A percentile compares a stretch with the other conserved stretches of the same genome.
Evolutionary conservation across 2,888 invertebrate genomes (phyloP).

Genomic region (Itoplectis maculator): DNA sequence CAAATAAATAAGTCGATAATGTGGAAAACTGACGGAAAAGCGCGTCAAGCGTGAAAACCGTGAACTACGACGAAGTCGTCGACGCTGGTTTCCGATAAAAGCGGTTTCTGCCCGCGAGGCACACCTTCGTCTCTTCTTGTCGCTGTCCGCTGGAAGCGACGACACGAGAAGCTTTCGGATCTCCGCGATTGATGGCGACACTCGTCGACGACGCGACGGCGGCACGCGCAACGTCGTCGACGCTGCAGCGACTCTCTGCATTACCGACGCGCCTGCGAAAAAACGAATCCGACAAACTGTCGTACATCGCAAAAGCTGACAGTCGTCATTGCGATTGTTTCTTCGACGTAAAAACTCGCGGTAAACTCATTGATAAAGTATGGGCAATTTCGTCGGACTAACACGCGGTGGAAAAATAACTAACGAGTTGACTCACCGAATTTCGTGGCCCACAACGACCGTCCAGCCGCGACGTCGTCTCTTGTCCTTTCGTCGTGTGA

Average conservation of each 20-base stretch:
- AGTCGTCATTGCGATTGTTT: not conserved
- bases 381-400: no score
- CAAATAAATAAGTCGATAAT: constrained; percentile 2
- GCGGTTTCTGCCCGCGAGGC: constrained; percentile 20
- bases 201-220: constrained; percentile 50
- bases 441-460: constrained; percentile 90
- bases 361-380: not conserved
- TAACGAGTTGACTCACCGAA: constrained; percentile 86
- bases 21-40: not conserved
- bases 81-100: constrained; percentile 46
- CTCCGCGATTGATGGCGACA: constrained; percentile 67
- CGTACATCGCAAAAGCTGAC: not conserved
- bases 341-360: not conserved
- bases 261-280: constrained; percentile 50
- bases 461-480: constrained; percentile 91
- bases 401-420: not conserved
- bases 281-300: not conserved
- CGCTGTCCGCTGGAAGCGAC: not conserved
- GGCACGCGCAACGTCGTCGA: constrained; percentile 20
- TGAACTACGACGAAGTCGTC: not conserved
- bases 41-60: not conserved
- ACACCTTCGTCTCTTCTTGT: not conserved
- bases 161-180: constrained; percentile 27
- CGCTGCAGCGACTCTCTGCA: constrained; percentile 43
- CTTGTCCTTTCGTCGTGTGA: constrained; percentile 80